These are phyloP conservation scores for Campaea margaritaria DNA, from an alignment of 2,888 invertebrate species.

Conservation along the genomic window DNA sequence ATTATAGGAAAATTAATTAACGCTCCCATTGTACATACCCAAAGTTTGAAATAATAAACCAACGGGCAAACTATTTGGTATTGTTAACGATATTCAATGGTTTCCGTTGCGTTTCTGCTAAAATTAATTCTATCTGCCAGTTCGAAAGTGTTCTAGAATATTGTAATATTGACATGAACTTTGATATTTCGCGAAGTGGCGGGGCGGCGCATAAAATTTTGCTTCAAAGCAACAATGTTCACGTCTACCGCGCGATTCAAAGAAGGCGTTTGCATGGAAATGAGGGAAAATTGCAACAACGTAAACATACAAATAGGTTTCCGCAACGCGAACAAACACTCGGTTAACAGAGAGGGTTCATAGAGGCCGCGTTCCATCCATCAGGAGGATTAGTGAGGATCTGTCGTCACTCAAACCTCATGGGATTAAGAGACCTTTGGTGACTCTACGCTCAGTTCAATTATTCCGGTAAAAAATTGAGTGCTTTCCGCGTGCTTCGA, in stretches of 20 bases:
- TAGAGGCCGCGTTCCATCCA: constrained; percentile 51
- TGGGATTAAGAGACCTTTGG: constrained; percentile 55
- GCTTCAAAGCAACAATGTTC: constrained; percentile 1
- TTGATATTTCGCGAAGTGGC: no score
- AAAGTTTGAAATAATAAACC: no score
- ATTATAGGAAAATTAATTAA: no score
- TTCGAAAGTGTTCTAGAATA: no score
- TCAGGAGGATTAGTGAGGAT: constrained; percentile 60
- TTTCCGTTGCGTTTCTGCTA: no score
- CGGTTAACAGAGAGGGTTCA: constrained; percentile 47
- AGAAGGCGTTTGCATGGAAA: constrained; percentile 30
- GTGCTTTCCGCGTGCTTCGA: constrained; percentile 29
- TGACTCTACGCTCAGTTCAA: constrained; percentile 50
- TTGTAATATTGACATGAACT: no score
- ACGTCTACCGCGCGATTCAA: constrained; percentile 22
- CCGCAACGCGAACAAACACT: constrained; percentile 37
- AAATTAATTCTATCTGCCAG: no score
- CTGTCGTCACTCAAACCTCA: constrained; percentile 55
- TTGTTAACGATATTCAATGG: no score
- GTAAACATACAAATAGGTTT: constrained; percentile 29
- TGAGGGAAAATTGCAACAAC: constrained; percentile 33
- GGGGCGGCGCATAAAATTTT: not conserved
- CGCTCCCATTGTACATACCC: no score
- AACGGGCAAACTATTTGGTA: no score
- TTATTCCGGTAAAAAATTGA: constrained; percentile 54